A percentile compares a stretch with the other conserved stretches of the same genome.
These are phyloP conservation scores for Dryococelus australis DNA, from an alignment of 2,888 invertebrate genomes.

Conservation along the genomic window DNA sequence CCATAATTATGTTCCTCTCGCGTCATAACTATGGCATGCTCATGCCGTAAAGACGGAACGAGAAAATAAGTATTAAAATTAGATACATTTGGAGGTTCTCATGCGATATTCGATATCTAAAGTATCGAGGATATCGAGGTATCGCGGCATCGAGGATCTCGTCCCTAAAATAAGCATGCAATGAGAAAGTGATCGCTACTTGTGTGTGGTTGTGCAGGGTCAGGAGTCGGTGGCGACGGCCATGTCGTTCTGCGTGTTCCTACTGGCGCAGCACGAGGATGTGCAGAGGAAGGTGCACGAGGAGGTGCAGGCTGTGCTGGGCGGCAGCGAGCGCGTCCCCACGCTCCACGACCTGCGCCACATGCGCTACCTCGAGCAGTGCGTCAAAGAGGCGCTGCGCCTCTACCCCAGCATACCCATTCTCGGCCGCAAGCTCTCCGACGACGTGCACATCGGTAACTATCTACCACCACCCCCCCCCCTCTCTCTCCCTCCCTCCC, in stretches of 20 bases:
- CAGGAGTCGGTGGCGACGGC: conserved; percentile 69
- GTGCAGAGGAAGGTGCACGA: conserved; percentile 56
- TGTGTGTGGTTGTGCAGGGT: conserved; percentile 56
- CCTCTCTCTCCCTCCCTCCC: no score
- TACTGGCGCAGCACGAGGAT: conserved; percentile 63
- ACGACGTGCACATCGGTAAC: conserved; percentile 52
- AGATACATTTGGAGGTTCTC: no score
- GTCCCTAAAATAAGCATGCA: no score
- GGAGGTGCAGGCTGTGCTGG: conserved; percentile 53
- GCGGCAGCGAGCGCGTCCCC: conserved; percentile 46
- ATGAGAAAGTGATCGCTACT: no score
- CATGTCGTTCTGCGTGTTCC: conserved; percentile 63
- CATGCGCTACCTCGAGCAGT: conserved; percentile 55
- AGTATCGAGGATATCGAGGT: no score
- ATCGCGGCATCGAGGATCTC: no score
- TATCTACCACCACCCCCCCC: no score
- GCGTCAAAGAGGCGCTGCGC: conserved; percentile 55
- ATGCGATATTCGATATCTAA: no score
- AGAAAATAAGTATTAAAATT: no score
- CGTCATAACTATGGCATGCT: no score
- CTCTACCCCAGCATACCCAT: conserved; percentile 56
- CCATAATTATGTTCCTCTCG: no score
- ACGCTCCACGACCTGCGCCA: conserved; percentile 52
- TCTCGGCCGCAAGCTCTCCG: conserved; percentile 53
- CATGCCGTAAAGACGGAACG: no score